phyloP scores from a whole-genome alignment of 2,113 vertebrate species.

The Sinocyclocheilus grahami region DNA sequence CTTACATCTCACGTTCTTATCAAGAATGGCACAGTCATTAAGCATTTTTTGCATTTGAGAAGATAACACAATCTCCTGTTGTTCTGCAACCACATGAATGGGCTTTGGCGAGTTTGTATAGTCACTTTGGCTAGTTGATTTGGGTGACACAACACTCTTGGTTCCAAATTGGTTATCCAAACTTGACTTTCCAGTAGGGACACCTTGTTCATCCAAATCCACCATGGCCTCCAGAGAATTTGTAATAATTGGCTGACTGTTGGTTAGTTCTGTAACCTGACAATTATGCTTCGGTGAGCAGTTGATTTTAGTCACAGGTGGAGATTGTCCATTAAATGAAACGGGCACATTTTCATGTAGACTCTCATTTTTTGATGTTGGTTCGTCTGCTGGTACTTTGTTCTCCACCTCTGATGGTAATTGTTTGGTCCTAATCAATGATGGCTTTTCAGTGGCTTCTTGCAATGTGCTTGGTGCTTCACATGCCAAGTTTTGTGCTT shows the following conservation, averaged over 20 bases:
- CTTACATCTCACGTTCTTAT: background rate
- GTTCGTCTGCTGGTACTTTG: background rate
- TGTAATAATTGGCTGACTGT: background rate
- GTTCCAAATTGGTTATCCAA: background rate
- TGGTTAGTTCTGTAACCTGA: background rate
- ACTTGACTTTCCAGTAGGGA: background rate
- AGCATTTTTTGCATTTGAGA: background rate
- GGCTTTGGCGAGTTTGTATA: background rate
- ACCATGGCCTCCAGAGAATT: background rate
- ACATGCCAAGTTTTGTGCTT: background rate
- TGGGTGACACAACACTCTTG: background rate
- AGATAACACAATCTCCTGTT: background rate
- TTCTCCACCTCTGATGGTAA: background rate
- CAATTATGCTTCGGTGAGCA: background rate
- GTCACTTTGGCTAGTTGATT: background rate
- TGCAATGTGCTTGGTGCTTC: background rate
- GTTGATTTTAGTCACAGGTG: background rate
- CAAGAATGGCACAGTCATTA: background rate
- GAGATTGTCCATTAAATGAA: background rate
- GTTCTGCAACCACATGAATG: background rate
- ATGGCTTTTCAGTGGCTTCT: slow-evolving; percentile 1
- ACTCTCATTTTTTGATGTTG: background rate
- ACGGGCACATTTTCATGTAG: background rate
- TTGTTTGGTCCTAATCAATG: too few species aligned
- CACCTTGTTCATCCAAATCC: background rate